Evolutionary conservation across 1,140 invertebrate species (phyloP).

Genomic region (Drosophila nigromelanica): DNA sequence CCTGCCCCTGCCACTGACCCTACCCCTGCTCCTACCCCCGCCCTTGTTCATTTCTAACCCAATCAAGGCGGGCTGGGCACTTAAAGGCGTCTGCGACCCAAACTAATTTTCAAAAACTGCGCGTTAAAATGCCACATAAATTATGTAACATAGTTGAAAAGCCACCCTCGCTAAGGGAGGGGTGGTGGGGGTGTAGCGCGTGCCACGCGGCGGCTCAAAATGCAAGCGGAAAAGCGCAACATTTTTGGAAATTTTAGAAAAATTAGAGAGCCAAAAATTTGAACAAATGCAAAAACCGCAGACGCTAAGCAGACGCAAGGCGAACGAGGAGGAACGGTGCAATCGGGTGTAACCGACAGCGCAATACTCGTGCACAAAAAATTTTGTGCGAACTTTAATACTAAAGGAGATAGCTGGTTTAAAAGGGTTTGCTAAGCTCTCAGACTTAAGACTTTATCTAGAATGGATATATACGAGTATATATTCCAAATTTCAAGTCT

Average conservation of each 20-base stretch:
- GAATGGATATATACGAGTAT: too few species aligned
- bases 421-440: too few species aligned
- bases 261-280: conserved; percentile 1
- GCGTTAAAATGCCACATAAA: conserved; percentile 80
- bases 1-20: conserved; percentile 1
- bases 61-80: conserved; percentile 38
- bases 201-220: conserved; percentile 40
- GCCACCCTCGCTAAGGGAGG: conserved; percentile 32
- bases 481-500: too few species aligned
- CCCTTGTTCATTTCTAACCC: conserved; percentile 13
- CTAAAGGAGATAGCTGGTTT: too few species aligned
- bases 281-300: conserved; percentile 65
- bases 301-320: conserved; percentile 30
- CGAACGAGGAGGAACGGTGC: background rate
- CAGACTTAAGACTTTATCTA: too few species aligned
- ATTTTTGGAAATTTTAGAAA: conserved; percentile 25
- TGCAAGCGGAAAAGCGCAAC: conserved; percentile 50
- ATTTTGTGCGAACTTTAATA: too few species aligned
- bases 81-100: conserved; percentile 39
- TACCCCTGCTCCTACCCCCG: background rate
- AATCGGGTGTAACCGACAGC: too few species aligned
- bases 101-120: conserved; percentile 60
- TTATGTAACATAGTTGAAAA: conserved; percentile 49
- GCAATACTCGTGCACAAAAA: too few species aligned
- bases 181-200: conserved; percentile 23